Evolutionary conservation across 2,797 vertebrate genomes (phyloP), one percentile per base, ranked within the genome.

Genomic region (Tarsius wallacei): DNA sequence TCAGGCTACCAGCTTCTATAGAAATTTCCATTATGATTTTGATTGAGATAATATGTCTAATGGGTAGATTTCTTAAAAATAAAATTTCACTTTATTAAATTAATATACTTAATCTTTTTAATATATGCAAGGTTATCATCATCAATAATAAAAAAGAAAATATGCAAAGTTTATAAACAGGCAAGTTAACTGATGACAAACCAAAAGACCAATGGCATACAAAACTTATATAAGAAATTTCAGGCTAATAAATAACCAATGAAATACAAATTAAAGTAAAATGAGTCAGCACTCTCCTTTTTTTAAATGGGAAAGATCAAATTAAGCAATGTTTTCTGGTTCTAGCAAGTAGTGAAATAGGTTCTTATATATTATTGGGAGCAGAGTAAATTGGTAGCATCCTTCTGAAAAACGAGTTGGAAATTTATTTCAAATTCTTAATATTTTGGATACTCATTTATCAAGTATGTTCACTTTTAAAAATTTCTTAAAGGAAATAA

Each of bases 401-500:
- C 33, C 77, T 90, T 85, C 59, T 64, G 78, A 28, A 76, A 88
- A 91, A 74, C 16, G 61, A 91, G 84, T 61, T 74, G 49, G 28
- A 51, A 83, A 59, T 87, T 84, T 91, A 36, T 73, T 91, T 88
- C 3, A 94, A 88, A 73, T 87, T 80, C 14, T 80, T 70, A 55
- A 26, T 28, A 66, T 86, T 81, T 81, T 84, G 21, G 10, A 47
- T 42, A 59, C 17, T 91, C 68, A 57, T 55, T 66, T 95, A 66
- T 89, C 31, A 88, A 89, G 1, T 55, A 53, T 80, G 33, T 22
- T 7, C 5, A 83, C n/a, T 63, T 84, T n/a, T 26, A 36, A 90
- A 89, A 70, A 49, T 87, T 33, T 24, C 36, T 59, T 26, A 91
- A 91, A 57, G n/a, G 16, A 94, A 95, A 86, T 81, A 91, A 74